phyloP scores from a whole-genome alignment of 1,140 invertebrate species.

The Gonioctena quinquepunctata region DNA sequence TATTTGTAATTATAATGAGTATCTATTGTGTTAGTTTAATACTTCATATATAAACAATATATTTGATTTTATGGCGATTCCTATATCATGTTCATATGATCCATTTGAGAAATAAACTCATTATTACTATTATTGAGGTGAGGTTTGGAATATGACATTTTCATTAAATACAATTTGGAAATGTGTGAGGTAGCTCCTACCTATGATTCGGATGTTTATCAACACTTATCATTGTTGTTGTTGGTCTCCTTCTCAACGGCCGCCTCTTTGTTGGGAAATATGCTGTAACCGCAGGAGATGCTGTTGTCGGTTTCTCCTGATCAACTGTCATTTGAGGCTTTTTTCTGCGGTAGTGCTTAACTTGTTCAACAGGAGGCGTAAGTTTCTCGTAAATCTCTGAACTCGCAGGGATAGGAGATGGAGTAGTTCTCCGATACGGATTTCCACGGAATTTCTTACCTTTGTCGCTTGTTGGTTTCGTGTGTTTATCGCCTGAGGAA shows the following conservation, averaged over 20 bases:
- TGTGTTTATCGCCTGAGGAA: background rate
- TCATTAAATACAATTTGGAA: no score
- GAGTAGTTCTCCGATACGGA: background rate
- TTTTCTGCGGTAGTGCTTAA: background rate
- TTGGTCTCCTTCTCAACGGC: constrained; percentile 17
- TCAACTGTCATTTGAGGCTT: constrained; percentile 3
- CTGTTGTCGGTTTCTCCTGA: background rate
- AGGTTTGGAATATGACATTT: no score
- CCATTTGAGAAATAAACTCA: no score
- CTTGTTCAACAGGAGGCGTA: background rate
- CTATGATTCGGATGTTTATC: constrained; percentile 39
- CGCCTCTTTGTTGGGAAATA: constrained; percentile 3
- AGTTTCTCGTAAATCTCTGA: no score
- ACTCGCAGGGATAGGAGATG: background rate
- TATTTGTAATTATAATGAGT: no score
- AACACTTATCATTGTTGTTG: constrained; percentile 15
- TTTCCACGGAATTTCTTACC: background rate
- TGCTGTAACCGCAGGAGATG: background rate
- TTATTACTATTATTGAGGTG: no score
- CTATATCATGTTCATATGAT: no score
- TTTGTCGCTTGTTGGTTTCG: background rate
- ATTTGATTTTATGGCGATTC: no score
- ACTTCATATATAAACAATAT: no score
- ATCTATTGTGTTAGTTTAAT: no score
- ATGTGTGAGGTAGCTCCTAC: no score